A percentile compares a stretch with the other conserved stretches of the same genome.
Evolutionary conservation across 2,888 invertebrate genomes (phyloP).

Genomic region (Nectonema munidae): DNA sequence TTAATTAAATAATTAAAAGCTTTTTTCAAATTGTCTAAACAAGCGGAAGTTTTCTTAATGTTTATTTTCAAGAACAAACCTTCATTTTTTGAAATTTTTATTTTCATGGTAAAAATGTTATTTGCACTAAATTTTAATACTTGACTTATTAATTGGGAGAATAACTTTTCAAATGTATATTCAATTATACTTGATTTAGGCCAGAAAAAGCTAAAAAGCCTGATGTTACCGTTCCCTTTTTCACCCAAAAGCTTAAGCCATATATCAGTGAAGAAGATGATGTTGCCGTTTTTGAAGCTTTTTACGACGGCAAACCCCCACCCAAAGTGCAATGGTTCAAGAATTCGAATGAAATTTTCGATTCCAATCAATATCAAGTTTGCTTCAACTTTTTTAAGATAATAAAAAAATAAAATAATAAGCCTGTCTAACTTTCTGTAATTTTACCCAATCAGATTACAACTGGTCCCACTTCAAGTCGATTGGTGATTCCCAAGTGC

Average conservation of each 20-base stretch:
- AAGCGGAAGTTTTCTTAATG: no score
- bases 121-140: no score
- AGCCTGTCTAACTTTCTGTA: no score
- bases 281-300: constrained; percentile 21
- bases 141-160: no score
- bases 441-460: constrained; percentile 8
- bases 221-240: not conserved
- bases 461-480: constrained; percentile 14
- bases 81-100: no score
- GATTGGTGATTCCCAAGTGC: constrained; percentile 23
- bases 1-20: no score
- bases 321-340: constrained; percentile 24
- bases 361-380: constrained; percentile 24
- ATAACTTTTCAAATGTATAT: no score
- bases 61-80: no score
- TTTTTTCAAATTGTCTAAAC: no score
- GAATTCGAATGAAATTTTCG: constrained; percentile 21
- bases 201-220: not conserved
- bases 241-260: constrained; percentile 8
- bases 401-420: constrained; percentile 21
- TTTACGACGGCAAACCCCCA: constrained; percentile 22
- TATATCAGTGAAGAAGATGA: constrained; percentile 19
- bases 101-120: no score
- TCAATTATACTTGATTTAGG: not conserved
- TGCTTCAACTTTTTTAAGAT: constrained; percentile 18